These are phyloP conservation scores for Notiomystis cincta DNA, from an alignment of 2,113 vertebrate genomes.

Conservation along the genomic window DNA sequence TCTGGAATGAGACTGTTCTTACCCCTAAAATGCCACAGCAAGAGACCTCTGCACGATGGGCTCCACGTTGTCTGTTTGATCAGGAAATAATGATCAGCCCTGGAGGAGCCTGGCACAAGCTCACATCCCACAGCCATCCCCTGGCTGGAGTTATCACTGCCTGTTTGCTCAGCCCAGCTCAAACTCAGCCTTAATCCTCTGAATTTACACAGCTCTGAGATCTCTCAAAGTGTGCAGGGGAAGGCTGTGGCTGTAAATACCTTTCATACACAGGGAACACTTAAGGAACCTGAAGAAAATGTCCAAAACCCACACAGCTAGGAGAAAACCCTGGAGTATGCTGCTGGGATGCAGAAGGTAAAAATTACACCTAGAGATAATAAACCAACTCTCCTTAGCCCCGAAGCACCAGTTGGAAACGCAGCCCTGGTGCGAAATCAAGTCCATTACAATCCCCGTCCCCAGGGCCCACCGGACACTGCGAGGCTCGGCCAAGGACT, in stretches of 20 bases:
- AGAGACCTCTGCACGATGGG: neutral
- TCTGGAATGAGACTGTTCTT: neutral
- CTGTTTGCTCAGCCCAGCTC: slow-evolving; percentile 33
- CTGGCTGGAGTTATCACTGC: neutral
- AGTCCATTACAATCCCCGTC: neutral
- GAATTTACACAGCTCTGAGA: slow-evolving; percentile 5
- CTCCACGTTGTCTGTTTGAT: neutral
- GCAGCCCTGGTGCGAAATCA: neutral
- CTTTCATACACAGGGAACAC: neutral
- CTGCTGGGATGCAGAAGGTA: neutral
- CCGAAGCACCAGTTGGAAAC: neutral
- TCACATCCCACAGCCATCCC: neutral
- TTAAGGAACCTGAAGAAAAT: neutral
- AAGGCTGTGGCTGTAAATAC: neutral
- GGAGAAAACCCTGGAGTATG: neutral
- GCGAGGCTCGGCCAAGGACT: neutral
- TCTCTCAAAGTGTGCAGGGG: neutral
- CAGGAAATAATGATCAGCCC: neutral
- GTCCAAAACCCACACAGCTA: neutral
- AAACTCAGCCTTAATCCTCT: slow-evolving; percentile 4
- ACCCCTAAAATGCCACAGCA: neutral
- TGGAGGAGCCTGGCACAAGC: neutral
- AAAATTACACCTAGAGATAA: neutral
- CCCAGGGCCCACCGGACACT: neutral
- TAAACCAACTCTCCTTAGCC: neutral